A percentile compares a stretch with the other conserved stretches of the same genome.
Evolutionary conservation across 2,113 vertebrate species (phyloP).

Genomic region (Sarotherodon lohbergeri): DNA sequence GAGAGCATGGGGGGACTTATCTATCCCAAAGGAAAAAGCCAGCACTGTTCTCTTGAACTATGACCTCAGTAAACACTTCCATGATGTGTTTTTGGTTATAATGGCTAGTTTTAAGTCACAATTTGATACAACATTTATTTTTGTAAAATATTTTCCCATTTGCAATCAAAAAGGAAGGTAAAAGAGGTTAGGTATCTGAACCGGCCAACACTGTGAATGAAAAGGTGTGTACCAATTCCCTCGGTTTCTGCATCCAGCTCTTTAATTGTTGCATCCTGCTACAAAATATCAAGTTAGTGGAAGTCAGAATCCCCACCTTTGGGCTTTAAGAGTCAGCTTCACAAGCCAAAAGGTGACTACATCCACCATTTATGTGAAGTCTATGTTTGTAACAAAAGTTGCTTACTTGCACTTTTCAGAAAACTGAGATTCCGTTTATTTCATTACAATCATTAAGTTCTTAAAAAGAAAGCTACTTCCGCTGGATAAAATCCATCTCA

Average conservation of each 20-base stretch:
- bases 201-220: neutral
- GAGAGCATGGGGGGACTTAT: neutral
- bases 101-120: neutral
- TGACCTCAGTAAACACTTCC: neutral
- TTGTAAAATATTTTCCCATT: neutral
- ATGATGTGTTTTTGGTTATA: neutral
- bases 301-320: neutral
- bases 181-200: neutral
- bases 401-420: neutral
- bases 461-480: neutral
- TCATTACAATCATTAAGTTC: neutral
- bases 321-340: neutral
- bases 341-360: neutral
- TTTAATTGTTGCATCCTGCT: neutral
- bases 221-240: neutral
- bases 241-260: neutral
- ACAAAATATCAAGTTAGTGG: neutral
- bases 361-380: neutral
- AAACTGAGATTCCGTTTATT: neutral
- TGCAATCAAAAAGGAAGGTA: neutral
- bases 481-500: neutral
- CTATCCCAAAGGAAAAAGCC: neutral
- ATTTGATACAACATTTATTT: neutral
- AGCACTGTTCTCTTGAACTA: neutral
- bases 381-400: neutral